Evolutionary conservation across 2,888 invertebrate genomes (phyloP).

Genomic region (Tetranychus piercei): DNA sequence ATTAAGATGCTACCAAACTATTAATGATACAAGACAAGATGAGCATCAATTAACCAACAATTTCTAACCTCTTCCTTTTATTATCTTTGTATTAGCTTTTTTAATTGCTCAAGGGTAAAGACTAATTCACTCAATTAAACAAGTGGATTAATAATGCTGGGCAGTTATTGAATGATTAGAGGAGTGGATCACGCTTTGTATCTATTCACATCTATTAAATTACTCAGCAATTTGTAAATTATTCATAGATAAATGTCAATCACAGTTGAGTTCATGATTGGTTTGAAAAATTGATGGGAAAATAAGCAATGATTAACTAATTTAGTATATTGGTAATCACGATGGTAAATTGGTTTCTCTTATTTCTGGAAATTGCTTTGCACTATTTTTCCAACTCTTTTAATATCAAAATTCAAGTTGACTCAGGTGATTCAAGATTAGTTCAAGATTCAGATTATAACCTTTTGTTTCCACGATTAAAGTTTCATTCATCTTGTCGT

Average conservation of each 20-base stretch:
- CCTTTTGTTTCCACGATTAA: slow-evolving; percentile 24
- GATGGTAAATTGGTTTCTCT: no score
- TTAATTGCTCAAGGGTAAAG: background rate
- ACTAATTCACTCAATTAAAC: background rate
- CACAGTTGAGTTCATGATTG: background rate
- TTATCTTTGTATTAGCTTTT: background rate
- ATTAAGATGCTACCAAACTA: background rate
- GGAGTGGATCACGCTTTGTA: background rate
- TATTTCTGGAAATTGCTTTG: no score
- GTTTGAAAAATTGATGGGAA: background rate
- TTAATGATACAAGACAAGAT: background rate
- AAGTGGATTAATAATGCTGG: background rate
- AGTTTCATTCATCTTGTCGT: slow-evolving; percentile 23
- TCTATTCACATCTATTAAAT: no score
- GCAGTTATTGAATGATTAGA: background rate
- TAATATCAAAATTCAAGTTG: no score
- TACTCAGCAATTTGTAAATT: background rate
- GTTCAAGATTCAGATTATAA: slow-evolving; percentile 8
- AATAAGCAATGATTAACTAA: background rate
- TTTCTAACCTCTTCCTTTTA: background rate
- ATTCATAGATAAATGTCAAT: background rate
- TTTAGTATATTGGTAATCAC: no score
- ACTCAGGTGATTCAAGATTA: no score
- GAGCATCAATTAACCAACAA: background rate
- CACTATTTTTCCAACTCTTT: no score